Percentiles rank a stretch among this genome's conserved stretches.
Conservation (phyloP, 1,140 invertebrate genomes). For the Latrodectus geometricus region DNA sequence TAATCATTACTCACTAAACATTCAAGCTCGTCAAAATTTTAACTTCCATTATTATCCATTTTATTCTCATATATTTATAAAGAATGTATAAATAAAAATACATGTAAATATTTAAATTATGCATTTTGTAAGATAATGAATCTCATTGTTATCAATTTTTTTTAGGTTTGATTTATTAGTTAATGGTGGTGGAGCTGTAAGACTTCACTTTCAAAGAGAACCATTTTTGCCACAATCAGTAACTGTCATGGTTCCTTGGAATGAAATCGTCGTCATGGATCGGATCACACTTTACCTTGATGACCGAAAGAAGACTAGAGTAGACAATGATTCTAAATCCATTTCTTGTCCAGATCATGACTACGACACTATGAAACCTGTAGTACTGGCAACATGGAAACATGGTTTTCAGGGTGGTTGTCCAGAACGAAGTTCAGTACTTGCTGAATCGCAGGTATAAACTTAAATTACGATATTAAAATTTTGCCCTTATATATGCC, state of each 20-base stretch:
- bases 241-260: slow-evolving; percentile 95
- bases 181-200: slow-evolving; percentile 98
- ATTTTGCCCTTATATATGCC: too few species aligned
- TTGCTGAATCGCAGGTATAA: slow-evolving; percentile 86
- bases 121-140: too few species aligned
- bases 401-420: slow-evolving; percentile 85
- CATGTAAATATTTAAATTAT: too few species aligned
- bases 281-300: slow-evolving; percentile 85
- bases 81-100: too few species aligned
- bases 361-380: slow-evolving; percentile 79
- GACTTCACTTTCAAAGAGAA: slow-evolving; percentile 92
- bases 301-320: slow-evolving; percentile 76
- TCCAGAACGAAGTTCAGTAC: slow-evolving; percentile 81
- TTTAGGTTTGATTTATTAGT: slow-evolving; percentile 95
- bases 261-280: slow-evolving; percentile 90
- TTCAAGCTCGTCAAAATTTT: too few species aligned
- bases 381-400: slow-evolving; percentile 87
- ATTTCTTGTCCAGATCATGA: slow-evolving; percentile 85
- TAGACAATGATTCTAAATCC: slow-evolving; percentile 59
- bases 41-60: too few species aligned
- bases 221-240: slow-evolving; percentile 81
- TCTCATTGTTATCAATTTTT: neutral
- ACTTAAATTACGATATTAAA: neutral
- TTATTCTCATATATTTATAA: too few species aligned
- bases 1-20: too few species aligned